A percentile compares a stretch with the other conserved stretches of the same genome.
Evolutionary conservation across 2,797 vertebrate genomes (phyloP).

Genomic region (Menidia menidia): DNA sequence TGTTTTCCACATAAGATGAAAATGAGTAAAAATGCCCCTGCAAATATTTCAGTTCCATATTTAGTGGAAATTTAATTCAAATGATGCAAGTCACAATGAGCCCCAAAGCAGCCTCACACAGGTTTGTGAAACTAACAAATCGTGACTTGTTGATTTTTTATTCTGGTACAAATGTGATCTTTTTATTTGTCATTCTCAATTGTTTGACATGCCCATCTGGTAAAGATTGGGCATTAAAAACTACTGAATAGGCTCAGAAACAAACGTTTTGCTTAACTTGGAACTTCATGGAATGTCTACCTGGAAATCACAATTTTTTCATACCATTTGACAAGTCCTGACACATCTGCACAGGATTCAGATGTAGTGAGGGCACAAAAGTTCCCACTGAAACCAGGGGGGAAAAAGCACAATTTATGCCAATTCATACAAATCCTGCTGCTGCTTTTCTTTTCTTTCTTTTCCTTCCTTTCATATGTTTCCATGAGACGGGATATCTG

Average conservation of each 20-base stretch:
- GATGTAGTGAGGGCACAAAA: neutral
- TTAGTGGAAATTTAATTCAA: neutral
- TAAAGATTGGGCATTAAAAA: neutral
- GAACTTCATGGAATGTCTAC: neutral
- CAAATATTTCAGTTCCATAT: constrained; percentile 29
- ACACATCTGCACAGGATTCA: neutral
- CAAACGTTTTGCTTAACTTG: neutral
- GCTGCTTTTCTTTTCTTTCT: neutral
- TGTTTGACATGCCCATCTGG: neutral
- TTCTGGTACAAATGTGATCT: neutral
- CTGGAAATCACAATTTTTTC: neutral
- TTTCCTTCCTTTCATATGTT: neutral
- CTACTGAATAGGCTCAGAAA: neutral
- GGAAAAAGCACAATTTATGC: neutral
- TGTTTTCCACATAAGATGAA: constrained; percentile 50
- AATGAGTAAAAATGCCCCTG: constrained; percentile 37
- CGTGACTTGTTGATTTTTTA: neutral
- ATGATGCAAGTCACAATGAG: neutral
- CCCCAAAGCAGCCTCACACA: neutral
- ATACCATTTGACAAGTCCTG: neutral
- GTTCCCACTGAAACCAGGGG: neutral
- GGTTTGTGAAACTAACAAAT: neutral
- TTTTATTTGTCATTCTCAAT: neutral
- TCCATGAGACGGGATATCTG: neutral
- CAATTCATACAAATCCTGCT: neutral